phyloP scores from a whole-genome alignment of 2,113 vertebrate species.

The Excalfactoria chinensis region DNA sequence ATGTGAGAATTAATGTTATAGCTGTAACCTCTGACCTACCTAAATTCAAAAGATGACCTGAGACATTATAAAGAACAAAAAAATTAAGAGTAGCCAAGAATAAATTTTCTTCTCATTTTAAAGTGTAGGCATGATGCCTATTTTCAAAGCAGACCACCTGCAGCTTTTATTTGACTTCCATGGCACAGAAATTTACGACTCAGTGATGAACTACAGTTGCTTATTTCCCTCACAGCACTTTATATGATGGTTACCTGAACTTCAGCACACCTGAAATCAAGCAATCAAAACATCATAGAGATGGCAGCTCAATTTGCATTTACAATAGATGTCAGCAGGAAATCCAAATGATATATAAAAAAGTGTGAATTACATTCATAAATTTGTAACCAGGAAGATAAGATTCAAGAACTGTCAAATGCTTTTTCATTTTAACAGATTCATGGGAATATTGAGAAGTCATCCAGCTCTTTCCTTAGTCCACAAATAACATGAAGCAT shows the following conservation, averaged over 20 bases:
- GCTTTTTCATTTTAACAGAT: background rate
- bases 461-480: background rate
- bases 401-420: background rate
- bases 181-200: background rate
- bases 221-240: background rate
- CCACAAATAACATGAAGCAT: background rate
- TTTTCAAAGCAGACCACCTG: slow-evolving; percentile 24
- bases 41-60: background rate
- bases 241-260: background rate
- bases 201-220: background rate
- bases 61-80: background rate
- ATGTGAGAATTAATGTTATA: slow-evolving; percentile 1
- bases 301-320: background rate
- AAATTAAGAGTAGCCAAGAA: background rate
- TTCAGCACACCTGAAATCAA: background rate
- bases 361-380: accelerated
- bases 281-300: background rate
- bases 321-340: background rate
- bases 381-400: background rate
- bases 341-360: background rate
- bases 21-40: background rate
- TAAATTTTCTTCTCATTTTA: background rate
- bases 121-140: background rate
- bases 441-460: background rate
- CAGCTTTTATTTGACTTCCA: slow-evolving; percentile 12